Percentiles rank a stretch among this genome's conserved stretches.
phyloP scores from a whole-genome alignment of 2,113 vertebrate species.

The Setophaga coronata region DNA sequence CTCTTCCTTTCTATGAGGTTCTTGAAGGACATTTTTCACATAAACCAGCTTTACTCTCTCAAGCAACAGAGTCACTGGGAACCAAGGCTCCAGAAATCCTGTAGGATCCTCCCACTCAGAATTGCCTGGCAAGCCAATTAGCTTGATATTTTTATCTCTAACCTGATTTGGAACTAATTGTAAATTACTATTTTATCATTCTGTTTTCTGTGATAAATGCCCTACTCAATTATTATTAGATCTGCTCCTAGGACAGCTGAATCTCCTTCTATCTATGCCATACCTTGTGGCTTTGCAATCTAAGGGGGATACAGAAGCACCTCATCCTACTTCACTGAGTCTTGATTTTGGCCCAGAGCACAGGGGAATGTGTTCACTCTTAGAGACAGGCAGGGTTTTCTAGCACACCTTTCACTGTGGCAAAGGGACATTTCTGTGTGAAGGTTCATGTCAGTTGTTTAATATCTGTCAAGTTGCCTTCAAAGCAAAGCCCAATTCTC shows the following conservation, averaged over 20 bases:
- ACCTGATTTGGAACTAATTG: constrained; percentile 64
- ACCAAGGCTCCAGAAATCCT: constrained; percentile 44
- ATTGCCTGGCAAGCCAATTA: constrained; percentile 59
- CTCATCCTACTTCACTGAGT: not conserved
- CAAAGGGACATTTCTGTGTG: not conserved
- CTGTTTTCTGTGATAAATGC: constrained; percentile 64
- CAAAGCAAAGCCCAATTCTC: not conserved
- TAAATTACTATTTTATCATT: constrained; percentile 60
- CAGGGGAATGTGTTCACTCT: not conserved
- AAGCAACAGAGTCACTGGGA: constrained; percentile 30
- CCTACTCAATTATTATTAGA: constrained; percentile 56
- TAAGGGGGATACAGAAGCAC: not conserved
- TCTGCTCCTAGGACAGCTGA: constrained; percentile 26
- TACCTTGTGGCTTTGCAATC: not conserved
- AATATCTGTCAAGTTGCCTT: not conserved
- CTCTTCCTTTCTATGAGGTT: not conserved
- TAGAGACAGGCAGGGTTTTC: not conserved
- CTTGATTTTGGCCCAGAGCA: not conserved
- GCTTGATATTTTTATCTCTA: constrained; percentile 69
- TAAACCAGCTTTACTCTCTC: not conserved
- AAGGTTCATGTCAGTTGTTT: not conserved
- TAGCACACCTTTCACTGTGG: not conserved
- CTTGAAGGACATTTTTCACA: constrained; percentile 21
- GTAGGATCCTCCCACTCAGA: constrained; percentile 20
- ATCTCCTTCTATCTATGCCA: not conserved